Percentiles rank a stretch among this genome's conserved stretches.
Evolutionary conservation across 1,140 invertebrate genomes (phyloP).

Genomic region (Bombus huntii): DNA sequence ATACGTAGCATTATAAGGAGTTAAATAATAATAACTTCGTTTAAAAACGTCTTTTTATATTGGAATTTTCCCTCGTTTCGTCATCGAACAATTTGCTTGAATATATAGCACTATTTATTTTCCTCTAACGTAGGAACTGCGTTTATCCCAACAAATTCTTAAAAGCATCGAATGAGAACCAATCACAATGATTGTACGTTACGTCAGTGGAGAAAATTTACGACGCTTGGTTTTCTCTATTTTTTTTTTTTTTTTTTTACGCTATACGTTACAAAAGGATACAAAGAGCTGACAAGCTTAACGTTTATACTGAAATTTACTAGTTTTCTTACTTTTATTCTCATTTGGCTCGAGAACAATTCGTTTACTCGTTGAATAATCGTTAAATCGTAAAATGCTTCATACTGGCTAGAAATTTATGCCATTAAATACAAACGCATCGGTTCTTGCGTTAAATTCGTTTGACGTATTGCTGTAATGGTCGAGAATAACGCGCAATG

Average conservation of each 20-base stretch:
- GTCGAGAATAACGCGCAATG: background rate
- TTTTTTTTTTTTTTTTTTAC: background rate
- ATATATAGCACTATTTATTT: too few species aligned
- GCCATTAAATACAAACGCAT: too few species aligned
- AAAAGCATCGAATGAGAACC: background rate
- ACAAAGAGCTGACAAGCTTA: background rate
- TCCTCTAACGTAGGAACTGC: too few species aligned
- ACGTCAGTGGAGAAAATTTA: constrained; percentile 12
- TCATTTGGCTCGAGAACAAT: background rate
- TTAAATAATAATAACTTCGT: background rate
- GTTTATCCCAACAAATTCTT: background rate
- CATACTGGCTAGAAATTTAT: background rate
- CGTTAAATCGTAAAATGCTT: background rate
- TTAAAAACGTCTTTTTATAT: background rate
- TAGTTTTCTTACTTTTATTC: background rate
- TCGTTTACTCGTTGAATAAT: background rate
- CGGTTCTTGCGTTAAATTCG: too few species aligned
- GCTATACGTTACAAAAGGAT: background rate
- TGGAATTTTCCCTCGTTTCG: background rate
- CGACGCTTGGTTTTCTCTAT: background rate
- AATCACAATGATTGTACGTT: background rate
- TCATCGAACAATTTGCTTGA: background rate
- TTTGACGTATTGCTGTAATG: background rate
- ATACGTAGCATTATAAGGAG: too few species aligned
- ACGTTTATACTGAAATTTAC: background rate